Percentiles rank a stretch among this genome's conserved stretches.
These are phyloP conservation scores for Smutsia temminckii DNA, from an alignment of 2,797 vertebrate species.

Conservation along the genomic window DNA sequence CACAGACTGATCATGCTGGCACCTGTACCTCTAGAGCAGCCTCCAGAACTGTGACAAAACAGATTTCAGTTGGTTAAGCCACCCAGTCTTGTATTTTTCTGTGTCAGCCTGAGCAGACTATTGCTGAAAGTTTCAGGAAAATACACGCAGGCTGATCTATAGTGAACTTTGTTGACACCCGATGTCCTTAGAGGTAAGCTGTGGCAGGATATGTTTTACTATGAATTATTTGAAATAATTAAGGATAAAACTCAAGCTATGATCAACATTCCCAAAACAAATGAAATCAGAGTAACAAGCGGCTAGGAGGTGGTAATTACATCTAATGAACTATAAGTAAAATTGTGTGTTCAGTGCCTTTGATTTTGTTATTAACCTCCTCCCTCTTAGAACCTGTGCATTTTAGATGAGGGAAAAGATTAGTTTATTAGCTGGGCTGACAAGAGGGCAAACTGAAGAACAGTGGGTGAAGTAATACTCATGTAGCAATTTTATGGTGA, in stretches of 20 bases:
- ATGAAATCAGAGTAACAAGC: conserved; percentile 30
- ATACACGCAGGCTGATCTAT: neutral
- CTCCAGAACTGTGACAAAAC: neutral
- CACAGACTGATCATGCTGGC: neutral
- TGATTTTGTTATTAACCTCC: conserved; percentile 52
- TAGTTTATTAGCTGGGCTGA: neutral
- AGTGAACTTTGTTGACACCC: conserved; percentile 29
- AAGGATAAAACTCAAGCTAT: conserved; percentile 47
- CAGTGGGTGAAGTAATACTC: neutral
- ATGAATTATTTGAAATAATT: conserved; percentile 59
- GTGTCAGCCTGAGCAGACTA: neutral
- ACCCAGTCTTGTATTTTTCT: neutral
- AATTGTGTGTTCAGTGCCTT: neutral
- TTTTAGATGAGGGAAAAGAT: neutral
- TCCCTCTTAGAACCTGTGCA: neutral
- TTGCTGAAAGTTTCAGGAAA: conserved; percentile 5
- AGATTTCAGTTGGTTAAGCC: neutral
- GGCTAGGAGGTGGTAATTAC: conserved; percentile 37
- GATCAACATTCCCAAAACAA: neutral
- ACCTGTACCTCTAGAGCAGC: neutral
- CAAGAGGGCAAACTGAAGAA: neutral
- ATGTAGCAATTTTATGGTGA: neutral
- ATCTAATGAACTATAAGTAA: conserved; percentile 16
- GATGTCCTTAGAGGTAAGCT: conserved; percentile 9
- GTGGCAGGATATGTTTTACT: neutral